Evolutionary conservation across 2,797 vertebrate species (phyloP).

Genomic region (Okamejei kenojei): DNA sequence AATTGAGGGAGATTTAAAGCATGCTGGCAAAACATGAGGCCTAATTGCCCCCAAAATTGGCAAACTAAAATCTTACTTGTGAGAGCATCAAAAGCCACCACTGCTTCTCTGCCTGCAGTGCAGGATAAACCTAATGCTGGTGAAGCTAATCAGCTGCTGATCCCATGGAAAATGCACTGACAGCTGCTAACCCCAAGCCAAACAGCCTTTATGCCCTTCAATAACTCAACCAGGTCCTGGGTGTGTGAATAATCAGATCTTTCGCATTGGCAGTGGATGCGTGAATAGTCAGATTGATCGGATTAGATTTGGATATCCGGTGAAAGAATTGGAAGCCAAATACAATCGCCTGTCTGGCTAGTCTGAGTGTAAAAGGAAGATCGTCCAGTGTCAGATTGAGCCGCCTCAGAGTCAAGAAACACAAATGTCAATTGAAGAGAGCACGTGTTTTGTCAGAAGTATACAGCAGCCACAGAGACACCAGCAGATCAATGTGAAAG

Average conservation of each 20-base stretch:
- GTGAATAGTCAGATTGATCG: conserved; percentile 20
- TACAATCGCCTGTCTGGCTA: conserved; percentile 16
- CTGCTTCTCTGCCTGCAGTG: not conserved
- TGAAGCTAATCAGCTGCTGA: conserved; percentile 34
- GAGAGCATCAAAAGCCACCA: conserved; percentile 17
- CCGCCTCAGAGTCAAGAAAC: not conserved
- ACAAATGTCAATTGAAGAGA: not conserved
- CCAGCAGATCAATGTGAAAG: not conserved
- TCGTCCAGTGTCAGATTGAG: not conserved
- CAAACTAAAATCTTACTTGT: conserved; percentile 29
- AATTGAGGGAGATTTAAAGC: not conserved
- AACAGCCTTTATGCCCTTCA: conserved; percentile 15
- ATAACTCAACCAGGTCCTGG: not conserved
- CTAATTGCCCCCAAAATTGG: conserved; percentile 25
- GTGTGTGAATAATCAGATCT: conserved; percentile 31
- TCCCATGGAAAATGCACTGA: conserved; percentile 28
- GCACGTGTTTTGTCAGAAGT: not conserved
- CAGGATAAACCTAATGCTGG: conserved; percentile 32
- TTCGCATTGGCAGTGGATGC: conserved; percentile 19
- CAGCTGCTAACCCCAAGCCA: conserved; percentile 29
- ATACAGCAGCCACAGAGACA: not conserved
- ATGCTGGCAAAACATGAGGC: conserved; percentile 17
- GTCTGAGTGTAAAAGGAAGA: not conserved
- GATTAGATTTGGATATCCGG: conserved; percentile 28
- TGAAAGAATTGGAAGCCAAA: conserved; percentile 9